Evolutionary conservation across 2,888 invertebrate species (phyloP).

Genomic region (Desoria tigrina): DNA sequence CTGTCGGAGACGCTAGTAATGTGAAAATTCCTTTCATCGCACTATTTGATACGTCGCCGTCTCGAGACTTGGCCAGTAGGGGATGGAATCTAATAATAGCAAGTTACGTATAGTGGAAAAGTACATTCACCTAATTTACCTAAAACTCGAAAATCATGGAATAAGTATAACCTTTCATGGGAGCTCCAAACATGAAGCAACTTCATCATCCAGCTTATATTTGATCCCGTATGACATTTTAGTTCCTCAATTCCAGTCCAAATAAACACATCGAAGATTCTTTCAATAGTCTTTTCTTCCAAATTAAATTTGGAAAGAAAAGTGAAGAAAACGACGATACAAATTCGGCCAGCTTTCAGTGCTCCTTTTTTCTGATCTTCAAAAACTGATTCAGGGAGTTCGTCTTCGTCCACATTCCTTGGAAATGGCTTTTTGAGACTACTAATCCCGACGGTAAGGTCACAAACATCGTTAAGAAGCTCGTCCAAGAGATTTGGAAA

Average conservation of each 20-base stretch:
- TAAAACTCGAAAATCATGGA: no score
- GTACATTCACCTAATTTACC: no score
- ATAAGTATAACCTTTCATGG: slow-evolving; percentile 69
- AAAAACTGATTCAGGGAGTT: slow-evolving; percentile 39
- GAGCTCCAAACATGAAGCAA: slow-evolving; percentile 78
- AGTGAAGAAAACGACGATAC: slow-evolving; percentile 71
- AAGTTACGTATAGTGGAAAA: no score
- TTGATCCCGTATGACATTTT: slow-evolving; percentile 27
- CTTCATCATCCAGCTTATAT: slow-evolving; percentile 63
- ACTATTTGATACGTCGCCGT: slow-evolving; percentile 19
- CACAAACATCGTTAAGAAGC: slow-evolving; percentile 37
- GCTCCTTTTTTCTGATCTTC: slow-evolving; percentile 44
- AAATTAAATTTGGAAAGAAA: slow-evolving; percentile 77
- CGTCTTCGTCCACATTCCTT: slow-evolving; percentile 28
- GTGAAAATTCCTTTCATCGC: slow-evolving; percentile 40
- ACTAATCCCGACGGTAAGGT: slow-evolving; percentile 21
- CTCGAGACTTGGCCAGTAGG: slow-evolving; percentile 33
- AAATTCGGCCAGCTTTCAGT: slow-evolving; percentile 37
- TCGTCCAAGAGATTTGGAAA: slow-evolving; percentile 39
- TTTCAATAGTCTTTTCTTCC: slow-evolving; percentile 69
- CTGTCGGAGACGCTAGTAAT: slow-evolving; percentile 24
- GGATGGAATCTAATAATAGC: slow-evolving; percentile 31
- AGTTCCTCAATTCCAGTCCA: slow-evolving; percentile 67
- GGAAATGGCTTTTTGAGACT: slow-evolving; percentile 28
- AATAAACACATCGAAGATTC: slow-evolving; percentile 74